These are phyloP conservation scores for Yoshiicerus persimilis DNA, from an alignment of 1,140 invertebrate species.

Conservation along the genomic window DNA sequence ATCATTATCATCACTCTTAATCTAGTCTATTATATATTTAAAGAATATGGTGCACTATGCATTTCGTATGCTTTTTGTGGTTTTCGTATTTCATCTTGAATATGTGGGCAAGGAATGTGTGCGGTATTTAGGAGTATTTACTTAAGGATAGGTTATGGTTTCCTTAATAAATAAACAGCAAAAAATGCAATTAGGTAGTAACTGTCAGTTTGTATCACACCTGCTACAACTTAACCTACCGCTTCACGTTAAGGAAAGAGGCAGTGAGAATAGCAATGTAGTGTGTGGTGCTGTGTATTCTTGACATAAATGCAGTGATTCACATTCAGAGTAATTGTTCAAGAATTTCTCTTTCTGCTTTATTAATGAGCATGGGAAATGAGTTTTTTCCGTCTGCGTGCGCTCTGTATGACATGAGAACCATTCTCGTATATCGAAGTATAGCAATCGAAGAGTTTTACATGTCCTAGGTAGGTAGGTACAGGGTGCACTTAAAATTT, in stretches of 20 bases:
- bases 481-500: neutral
- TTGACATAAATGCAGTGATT: slow-evolving; percentile 4
- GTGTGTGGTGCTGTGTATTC: neutral
- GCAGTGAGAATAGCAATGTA: neutral
- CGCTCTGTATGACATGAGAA: neutral
- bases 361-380: slow-evolving; percentile 18
- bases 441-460: neutral
- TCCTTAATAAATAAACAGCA: neutral
- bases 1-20: neutral
- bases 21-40: neutral
- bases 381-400: neutral
- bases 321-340: slow-evolving; percentile 15
- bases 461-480: too few relatives aligned
- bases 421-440: neutral
- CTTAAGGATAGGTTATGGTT: neutral
- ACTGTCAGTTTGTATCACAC: neutral
- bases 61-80: neutral
- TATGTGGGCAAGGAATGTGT: neutral
- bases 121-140: neutral
- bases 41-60: neutral
- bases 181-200: neutral
- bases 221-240: neutral
- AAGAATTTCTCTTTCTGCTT: neutral
- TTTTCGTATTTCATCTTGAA: neutral
- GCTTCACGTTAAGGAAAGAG: neutral